Percentiles rank a stretch among this genome's conserved stretches.
These are phyloP conservation scores for Pasiphila rectangulata DNA, from an alignment of 2,888 invertebrate genomes.

Conservation along the genomic window DNA sequence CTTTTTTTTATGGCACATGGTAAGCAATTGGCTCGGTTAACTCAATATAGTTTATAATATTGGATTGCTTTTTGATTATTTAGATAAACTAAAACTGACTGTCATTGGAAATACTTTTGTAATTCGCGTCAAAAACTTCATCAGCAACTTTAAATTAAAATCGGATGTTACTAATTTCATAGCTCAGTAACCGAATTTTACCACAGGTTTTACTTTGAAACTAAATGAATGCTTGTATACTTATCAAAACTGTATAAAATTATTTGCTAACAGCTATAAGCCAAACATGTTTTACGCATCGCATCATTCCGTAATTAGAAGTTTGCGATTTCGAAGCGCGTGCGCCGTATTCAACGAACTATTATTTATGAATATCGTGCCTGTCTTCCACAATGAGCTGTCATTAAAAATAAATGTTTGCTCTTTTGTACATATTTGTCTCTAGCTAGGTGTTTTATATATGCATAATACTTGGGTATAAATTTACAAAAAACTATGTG, in stretches of 20 bases:
- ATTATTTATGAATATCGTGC: slow-evolving; percentile 3
- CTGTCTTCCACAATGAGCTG: background rate
- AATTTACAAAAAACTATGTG: too few species aligned
- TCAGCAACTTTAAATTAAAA: slow-evolving; percentile 10
- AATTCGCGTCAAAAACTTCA: slow-evolving; percentile 11
- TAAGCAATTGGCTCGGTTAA: background rate
- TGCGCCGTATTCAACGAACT: slow-evolving; percentile 29
- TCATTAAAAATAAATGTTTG: too few species aligned
- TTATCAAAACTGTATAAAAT: slow-evolving; percentile 22
- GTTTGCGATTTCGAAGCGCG: slow-evolving; percentile 62
- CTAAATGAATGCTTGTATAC: background rate
- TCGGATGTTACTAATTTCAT: slow-evolving; percentile 13
- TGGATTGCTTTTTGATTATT: slow-evolving; percentile 14
- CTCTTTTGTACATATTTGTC: too few species aligned
- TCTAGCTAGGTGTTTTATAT: too few species aligned
- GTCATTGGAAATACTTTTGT: slow-evolving; percentile 8
- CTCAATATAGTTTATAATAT: background rate
- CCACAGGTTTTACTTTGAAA: background rate
- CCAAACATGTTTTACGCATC: slow-evolving; percentile 51
- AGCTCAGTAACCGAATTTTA: slow-evolving; percentile 8
- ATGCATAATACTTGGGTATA: too few species aligned
- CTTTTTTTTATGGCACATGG: background rate
- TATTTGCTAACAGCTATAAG: slow-evolving; percentile 22
- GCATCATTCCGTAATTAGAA: slow-evolving; percentile 55
- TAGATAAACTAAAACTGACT: slow-evolving; percentile 15